Conservation (phyloP, 2,797 vertebrate species). For the Smutsia temminckii region DNA sequence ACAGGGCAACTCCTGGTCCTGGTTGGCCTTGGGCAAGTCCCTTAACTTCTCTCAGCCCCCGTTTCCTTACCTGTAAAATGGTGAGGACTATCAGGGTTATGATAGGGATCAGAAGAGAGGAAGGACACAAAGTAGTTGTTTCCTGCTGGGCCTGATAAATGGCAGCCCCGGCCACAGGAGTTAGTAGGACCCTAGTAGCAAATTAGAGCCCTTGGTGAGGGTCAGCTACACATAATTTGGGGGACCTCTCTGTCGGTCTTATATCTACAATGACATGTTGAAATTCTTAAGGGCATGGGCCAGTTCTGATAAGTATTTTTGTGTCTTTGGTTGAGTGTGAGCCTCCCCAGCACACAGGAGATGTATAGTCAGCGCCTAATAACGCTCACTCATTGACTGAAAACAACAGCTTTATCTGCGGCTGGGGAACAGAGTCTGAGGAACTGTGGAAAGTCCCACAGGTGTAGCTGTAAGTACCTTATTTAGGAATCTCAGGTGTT, state of each 20-base stretch:
- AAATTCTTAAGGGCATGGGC: not conserved
- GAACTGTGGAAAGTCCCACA: not conserved
- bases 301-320: not conserved
- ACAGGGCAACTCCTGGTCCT: not conserved
- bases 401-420: not conserved
- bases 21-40: not conserved
- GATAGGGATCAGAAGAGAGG: not conserved
- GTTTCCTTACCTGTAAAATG: not conserved
- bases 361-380: no score
- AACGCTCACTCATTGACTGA: not conserved
- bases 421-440: not conserved
- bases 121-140: not conserved
- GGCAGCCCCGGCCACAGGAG: not conserved
- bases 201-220: not conserved
- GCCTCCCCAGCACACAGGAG: not conserved
- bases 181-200: not conserved
- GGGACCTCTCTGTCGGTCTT: not conserved
- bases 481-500: slow-evolving; percentile 30
- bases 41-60: not conserved
- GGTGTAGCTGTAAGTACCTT: not conserved
- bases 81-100: not conserved
- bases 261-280: not conserved
- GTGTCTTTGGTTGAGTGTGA: not conserved
- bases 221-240: not conserved
- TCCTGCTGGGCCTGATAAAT: not conserved